phyloP scores from a whole-genome alignment of 2,888 invertebrate genomes.

The Atherix ibis region DNA sequence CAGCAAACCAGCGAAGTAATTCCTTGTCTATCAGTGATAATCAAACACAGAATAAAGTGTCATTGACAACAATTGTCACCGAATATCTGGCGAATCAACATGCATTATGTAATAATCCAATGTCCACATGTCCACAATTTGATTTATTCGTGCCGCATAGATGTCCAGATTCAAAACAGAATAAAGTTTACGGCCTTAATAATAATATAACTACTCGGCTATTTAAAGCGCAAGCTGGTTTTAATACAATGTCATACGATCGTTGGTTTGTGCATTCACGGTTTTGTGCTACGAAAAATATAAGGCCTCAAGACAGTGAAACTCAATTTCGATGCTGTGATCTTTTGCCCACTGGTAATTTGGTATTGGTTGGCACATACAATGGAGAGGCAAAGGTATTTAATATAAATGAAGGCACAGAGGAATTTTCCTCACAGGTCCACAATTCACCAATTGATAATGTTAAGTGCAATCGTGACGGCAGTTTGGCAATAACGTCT shows the following conservation, averaged over 20 bases:
- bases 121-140: constrained; percentile 94
- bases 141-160: constrained; percentile 91
- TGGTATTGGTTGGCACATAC: constrained; percentile 74
- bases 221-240: constrained; percentile 40
- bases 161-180: constrained; percentile 75
- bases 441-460: constrained; percentile 79
- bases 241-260: constrained; percentile 48
- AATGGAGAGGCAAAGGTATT: constrained; percentile 81
- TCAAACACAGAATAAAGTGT: constrained; percentile 36
- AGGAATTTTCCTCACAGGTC: constrained; percentile 61
- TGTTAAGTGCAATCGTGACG: constrained; percentile 57
- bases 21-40: constrained; percentile 22
- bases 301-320: constrained; percentile 52
- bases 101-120: constrained; percentile 93
- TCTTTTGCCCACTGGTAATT: constrained; percentile 33
- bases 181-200: constrained; percentile 32
- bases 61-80: constrained; percentile 83
- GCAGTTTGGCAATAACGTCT: constrained; percentile 65
- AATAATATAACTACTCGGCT: constrained; percentile 55
- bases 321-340: constrained; percentile 61
- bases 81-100: constrained; percentile 96
- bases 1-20: constrained; percentile 7
- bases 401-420: constrained; percentile 67
- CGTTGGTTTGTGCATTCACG: constrained; percentile 69
- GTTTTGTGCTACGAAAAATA: constrained; percentile 59